Evolutionary conservation across 2,797 vertebrate genomes (phyloP).

Genomic region (Astyanax mexicanus): DNA sequence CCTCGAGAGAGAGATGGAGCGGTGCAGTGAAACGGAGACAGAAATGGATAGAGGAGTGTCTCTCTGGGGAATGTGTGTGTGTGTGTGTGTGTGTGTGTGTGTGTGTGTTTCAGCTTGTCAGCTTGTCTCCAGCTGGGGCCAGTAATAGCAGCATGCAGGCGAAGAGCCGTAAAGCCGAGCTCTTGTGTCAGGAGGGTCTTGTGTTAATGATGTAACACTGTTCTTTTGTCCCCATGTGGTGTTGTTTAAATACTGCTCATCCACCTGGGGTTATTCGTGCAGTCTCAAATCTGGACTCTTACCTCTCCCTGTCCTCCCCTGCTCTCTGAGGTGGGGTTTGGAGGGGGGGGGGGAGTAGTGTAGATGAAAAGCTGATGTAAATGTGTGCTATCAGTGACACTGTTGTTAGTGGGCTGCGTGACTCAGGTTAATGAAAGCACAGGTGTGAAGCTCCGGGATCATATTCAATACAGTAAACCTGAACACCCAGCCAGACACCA

Average conservation of each 20-base stretch:
- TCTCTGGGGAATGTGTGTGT: background rate
- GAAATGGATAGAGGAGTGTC: background rate
- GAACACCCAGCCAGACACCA: constrained; percentile 56
- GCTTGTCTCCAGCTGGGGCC: constrained; percentile 10
- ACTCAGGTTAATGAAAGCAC: background rate
- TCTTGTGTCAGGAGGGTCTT: constrained; percentile 6
- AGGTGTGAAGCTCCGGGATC: constrained; percentile 20
- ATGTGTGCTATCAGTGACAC: background rate
- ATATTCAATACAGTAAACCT: constrained; percentile 2
- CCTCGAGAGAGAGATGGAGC: background rate
- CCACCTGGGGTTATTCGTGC: background rate
- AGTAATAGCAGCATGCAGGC: constrained; percentile 25
- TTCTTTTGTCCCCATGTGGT: background rate
- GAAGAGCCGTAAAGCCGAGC: constrained; percentile 9
- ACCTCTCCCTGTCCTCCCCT: background rate
- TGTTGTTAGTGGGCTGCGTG: background rate
- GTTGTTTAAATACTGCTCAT: background rate
- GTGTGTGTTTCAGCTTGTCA: background rate
- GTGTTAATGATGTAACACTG: constrained; percentile 18
- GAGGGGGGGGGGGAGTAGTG: too few relatives aligned
- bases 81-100: background rate
- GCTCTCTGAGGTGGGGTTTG: background rate
- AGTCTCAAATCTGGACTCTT: background rate
- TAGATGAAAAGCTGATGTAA: background rate
- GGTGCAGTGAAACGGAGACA: background rate